Base-by-base conservation (phyloP, 2,113 vertebrate species). In the Myanophis thanlyinensis region DNA sequence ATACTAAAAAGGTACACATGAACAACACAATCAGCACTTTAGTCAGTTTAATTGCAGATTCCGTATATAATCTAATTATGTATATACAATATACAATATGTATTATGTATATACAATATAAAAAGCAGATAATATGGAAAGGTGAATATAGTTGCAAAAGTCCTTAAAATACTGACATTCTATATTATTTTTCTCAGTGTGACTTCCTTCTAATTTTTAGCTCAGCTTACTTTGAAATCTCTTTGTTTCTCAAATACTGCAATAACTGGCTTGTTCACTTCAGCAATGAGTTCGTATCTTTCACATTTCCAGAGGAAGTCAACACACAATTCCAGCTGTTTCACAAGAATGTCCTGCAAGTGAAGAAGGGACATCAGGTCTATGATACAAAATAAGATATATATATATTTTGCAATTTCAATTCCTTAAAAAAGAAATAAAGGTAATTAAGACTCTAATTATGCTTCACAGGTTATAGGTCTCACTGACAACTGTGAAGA, bases 301-400 rank as follows among this genome's bases (percentile, higher is more conserved):
- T 99, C 99, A 0, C 99, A 99, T 93, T 99, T 99, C 99, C 99
- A 99, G 73, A 99, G 98, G 93, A 99, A 99, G 84, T 99, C 99
- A 95, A 99, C 99, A 96, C 98, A 99, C 95, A 99, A 94, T 93
- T 98, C 99, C 93, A 99, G 97, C 97, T 99, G 99, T 94, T 99
- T 98, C 94, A 99, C 99, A 85, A 99, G 98, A 25, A 99, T 98
- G 95, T 98, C 98, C 99, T 99, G 92, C 62, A 96, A 87, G 93
- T 4, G 6, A 85, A 93, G 93, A 0, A 80, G 54, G 9, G 54
- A 85, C 46, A 85, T 23, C 25, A 84, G 92, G 11, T 49, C 90
- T 12, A 0, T 95, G 85, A 62, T 92, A 85, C 6, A 89, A 89
- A 80, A 73, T 52, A 93, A 92, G 91, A 93, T 59, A 53, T 49